Base-by-base conservation (phyloP, 1,140 invertebrate species). In the Drosophila subobscura region DNA sequence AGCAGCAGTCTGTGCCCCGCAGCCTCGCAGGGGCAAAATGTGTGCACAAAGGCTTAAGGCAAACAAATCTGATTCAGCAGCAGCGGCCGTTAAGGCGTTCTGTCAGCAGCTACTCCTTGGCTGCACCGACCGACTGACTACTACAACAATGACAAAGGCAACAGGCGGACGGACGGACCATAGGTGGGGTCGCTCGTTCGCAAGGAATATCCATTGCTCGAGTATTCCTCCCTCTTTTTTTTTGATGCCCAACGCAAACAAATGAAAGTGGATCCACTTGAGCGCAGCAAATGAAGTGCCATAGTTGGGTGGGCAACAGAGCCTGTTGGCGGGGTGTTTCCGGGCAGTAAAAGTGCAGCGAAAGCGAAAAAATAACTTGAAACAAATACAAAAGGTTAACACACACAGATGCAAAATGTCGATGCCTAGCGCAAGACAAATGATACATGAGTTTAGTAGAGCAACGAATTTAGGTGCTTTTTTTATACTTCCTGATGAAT, bases 231-330 rank as follows among this genome's bases (percentile, higher is more conserved):
- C 60, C 60, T 73, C 52, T 72, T 75, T 33, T 57, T 53, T 44
- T 77, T 54, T 79, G 66, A 58, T 75, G 58, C 47, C 22, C 46
- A 73, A 42, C 54, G 79, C 85, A 89, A 89, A 89, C 85, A 89
- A 89, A 89, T 89, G 85, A 89, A 89, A 89, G 85, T 89, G 85
- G 85, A 89, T 89, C 85, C 85, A 89, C 85, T 89, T 89, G 85
- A 89, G 80, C 77, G 85, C 79, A 76, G 85, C 77, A 89, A 89
- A 89, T 89, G 85, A 89, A 89, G 85, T 89, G 80, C 73, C 71
- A 56, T 68, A 58, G 67, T 71, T 71, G 64, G 53, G 79, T 55
- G 67, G 63, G 61, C 65, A 20, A 20, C 16, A 46, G 60, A 23
- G 52, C 16, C 20, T 29, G 0, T 23, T 5, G 66, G 57, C 41